Conservation (phyloP, 2,113 vertebrate species). For the Cardinalis cardinalis region DNA sequence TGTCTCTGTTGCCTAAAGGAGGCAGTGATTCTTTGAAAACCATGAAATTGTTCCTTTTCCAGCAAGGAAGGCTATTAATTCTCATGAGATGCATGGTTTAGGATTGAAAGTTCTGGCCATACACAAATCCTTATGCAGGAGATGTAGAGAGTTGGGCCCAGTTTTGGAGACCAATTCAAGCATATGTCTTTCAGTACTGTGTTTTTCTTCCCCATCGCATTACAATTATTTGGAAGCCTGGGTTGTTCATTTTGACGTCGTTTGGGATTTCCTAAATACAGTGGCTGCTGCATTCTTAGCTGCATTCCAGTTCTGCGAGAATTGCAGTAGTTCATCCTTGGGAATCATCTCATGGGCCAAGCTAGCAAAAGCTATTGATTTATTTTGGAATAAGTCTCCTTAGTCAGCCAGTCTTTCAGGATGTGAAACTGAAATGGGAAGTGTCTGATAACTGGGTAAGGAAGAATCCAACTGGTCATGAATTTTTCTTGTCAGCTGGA, state of each 20-base stretch:
- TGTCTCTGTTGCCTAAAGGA: not conserved
- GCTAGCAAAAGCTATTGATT: not conserved
- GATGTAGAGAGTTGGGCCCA: not conserved
- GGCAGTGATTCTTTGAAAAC: not conserved
- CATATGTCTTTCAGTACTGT: not conserved
- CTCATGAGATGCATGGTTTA: not conserved
- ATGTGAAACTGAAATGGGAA: not conserved
- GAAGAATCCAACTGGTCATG: not conserved
- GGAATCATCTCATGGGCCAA: not conserved
- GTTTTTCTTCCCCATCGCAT: not conserved
- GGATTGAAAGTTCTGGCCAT: not conserved
- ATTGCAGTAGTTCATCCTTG: not conserved
- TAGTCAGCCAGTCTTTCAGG: not conserved
- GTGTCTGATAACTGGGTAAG: not conserved
- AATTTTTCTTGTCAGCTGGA: not conserved
- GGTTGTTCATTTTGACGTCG: not conserved
- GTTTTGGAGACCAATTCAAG: not conserved
- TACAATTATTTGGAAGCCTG: not conserved
- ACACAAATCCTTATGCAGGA: not conserved
- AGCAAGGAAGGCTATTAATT: not conserved
- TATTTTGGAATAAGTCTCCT: not conserved
- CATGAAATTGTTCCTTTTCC: not conserved
- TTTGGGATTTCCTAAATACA: not conserved
- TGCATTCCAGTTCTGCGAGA: not conserved
- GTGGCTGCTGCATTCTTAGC: not conserved